These are phyloP conservation scores for Petroica traversi DNA, from an alignment of 2,113 vertebrate genomes.

Conservation along the genomic window DNA sequence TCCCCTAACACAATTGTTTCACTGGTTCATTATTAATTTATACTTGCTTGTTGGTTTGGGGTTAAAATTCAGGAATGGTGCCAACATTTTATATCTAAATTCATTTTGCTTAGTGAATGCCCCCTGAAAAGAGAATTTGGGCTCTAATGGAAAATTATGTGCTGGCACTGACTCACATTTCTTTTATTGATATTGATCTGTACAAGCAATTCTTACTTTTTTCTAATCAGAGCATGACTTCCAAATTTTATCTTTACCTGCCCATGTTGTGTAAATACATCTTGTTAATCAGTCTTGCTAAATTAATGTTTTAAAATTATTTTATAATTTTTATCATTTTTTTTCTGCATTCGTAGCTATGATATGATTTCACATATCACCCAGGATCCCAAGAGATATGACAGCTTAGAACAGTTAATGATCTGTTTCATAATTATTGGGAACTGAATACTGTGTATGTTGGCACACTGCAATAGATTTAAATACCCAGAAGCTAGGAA, in stretches of 20 bases:
- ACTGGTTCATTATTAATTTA: background rate
- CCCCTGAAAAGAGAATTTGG: background rate
- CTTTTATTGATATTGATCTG: background rate
- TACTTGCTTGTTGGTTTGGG: background rate
- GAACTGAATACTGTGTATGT: background rate
- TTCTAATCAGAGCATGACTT: background rate
- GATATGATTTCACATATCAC: background rate
- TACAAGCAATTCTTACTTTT: background rate
- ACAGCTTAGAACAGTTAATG: constrained; percentile 11
- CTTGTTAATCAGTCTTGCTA: background rate
- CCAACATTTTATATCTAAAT: background rate
- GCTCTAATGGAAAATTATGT: background rate
- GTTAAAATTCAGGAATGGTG: background rate
- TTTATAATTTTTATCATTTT: background rate
- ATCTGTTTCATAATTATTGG: background rate
- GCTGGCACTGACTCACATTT: background rate
- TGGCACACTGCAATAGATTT: background rate
- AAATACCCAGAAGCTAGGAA: background rate
- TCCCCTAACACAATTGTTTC: background rate
- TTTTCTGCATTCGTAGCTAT: background rate
- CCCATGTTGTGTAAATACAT: background rate
- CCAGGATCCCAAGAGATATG: background rate
- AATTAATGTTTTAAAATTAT: background rate
- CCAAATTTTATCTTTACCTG: background rate
- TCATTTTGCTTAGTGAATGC: background rate